These are phyloP conservation scores for Pseudochaenichthys georgianus DNA, from an alignment of 2,797 vertebrate species.

Conservation along the genomic window DNA sequence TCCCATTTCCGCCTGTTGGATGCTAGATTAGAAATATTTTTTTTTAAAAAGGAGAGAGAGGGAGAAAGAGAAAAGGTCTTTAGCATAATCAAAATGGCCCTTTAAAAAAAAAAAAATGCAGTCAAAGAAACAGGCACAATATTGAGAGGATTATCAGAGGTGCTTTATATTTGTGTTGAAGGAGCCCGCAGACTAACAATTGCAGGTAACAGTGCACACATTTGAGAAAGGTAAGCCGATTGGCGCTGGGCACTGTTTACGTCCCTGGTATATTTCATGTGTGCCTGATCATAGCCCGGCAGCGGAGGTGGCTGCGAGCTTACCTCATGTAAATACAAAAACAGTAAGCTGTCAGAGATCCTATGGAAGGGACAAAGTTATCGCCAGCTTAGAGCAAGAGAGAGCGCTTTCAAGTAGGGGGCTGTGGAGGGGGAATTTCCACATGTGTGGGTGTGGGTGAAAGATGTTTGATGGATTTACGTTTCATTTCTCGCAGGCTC, in stretches of 20 bases:
- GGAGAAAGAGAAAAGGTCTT: slow-evolving; percentile 50
- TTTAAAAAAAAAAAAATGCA: slow-evolving; percentile 28
- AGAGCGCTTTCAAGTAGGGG: slow-evolving; percentile 69
- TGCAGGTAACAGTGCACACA: slow-evolving; percentile 62
- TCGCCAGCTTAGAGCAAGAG: slow-evolving; percentile 76
- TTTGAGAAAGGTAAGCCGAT: slow-evolving; percentile 70
- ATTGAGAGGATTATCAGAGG: slow-evolving; percentile 74
- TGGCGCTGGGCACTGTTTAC: slow-evolving; percentile 61
- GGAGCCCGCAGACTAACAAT: slow-evolving; percentile 63
- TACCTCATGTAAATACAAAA: slow-evolving; percentile 78
- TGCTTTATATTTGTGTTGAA: slow-evolving; percentile 71
- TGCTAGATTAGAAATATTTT: slow-evolving; percentile 83
- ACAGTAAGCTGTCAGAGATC: slow-evolving; percentile 75
- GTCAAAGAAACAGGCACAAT: slow-evolving; percentile 29
- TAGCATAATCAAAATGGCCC: slow-evolving; percentile 68
- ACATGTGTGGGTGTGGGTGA: slow-evolving; percentile 12
- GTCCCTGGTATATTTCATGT: slow-evolving; percentile 56
- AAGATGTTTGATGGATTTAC: slow-evolving; percentile 77
- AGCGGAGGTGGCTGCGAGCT: slow-evolving; percentile 63
- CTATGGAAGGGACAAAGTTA: slow-evolving; percentile 76
- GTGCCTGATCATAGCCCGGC: slow-evolving; percentile 55
- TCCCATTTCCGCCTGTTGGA: slow-evolving; percentile 99
- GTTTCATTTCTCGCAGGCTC: slow-evolving; percentile 71
- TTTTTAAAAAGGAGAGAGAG: slow-evolving; percentile 15
- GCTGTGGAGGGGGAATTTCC: slow-evolving; percentile 49